Evolutionary conservation across 2,113 vertebrate genomes (phyloP), one percentile per base, ranked within the genome.

Genomic region (Urocolius indicus): DNA sequence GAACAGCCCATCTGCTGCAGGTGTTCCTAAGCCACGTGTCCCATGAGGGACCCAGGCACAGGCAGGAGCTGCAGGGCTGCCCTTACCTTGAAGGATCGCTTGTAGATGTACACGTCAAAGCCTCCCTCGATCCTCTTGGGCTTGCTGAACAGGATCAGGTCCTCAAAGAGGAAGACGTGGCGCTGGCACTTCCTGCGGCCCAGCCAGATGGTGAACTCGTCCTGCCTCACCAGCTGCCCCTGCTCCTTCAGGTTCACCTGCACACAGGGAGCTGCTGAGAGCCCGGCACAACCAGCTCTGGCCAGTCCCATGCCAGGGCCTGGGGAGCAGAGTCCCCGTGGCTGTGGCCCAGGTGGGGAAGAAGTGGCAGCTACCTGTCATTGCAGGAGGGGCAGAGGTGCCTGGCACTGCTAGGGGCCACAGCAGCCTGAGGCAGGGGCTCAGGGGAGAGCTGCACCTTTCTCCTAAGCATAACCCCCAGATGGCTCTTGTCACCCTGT

Each of bases 211-310:
- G 95, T 98, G 92, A 99, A 99, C 93, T 99, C 98, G 1, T 98
- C 98, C 95, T 99, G 98, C 57, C 98, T 95, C 55, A 99, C 98
- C 94, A 99, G 96, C 91, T 99, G 98, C 14, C 98, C 98, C 94
- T 99, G 98, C 72, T 99, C 98, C 96, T 99, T 99, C 89, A 99
- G 97, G 88, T 99, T 99, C 73, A 99, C 98, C 98, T 99, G 96
- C 24, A 71, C 68, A 90, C 30, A 78, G n/a, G 58, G 63, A 27
- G 81, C 55, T 38, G 6, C 1, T 95, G 22, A 94, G 76, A 66
- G 4, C 32, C 13, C 46, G 24, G 7, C 46, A 48, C 27, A 16
- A 48, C 7, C 38, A 16, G 9, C 36, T 8, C 45, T 10, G 11
- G 34, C 55, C 68, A 84, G 41, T 16, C 55, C 18, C 36, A 59